Conservation (phyloP, 2,113 vertebrate species). For the Mesitornis unicolor region DNA sequence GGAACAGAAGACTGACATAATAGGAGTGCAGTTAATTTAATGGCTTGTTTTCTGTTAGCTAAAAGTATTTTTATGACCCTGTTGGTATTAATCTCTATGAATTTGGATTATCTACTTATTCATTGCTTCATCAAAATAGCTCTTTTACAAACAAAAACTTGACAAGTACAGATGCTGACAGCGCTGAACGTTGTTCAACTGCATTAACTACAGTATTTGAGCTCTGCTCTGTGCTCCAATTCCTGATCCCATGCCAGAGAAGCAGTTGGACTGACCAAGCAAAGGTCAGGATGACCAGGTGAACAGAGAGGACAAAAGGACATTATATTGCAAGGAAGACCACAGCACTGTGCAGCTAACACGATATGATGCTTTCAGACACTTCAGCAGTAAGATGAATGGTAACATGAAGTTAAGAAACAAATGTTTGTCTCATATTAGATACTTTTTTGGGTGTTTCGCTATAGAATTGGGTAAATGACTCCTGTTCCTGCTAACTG, state of each 20-base stretch:
- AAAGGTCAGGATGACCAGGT: neutral
- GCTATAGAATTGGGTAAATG: neutral
- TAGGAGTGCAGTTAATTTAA: neutral
- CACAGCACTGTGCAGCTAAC: no score
- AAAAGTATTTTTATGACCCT: neutral
- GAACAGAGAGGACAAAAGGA: neutral
- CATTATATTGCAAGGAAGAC: neutral
- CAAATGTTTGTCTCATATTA: neutral
- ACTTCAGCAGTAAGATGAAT: neutral
- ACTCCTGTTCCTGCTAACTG: neutral
- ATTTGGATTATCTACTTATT: neutral
- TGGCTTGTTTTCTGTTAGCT: neutral
- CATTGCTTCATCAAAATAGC: neutral
- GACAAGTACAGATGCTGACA: neutral
- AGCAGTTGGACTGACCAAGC: neutral
- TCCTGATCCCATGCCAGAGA: rapidly evolving
- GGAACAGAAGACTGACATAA: neutral
- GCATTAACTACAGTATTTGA: neutral
- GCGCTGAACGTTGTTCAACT: neutral
- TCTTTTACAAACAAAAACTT: neutral
- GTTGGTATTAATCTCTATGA: neutral
- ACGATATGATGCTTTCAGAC: neutral
- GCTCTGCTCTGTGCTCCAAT: neutral
- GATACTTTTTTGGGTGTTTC: neutral
- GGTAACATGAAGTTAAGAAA: neutral